phyloP scores from a whole-genome alignment of 2,888 invertebrate species.

The Folsomia manolachei region DNA sequence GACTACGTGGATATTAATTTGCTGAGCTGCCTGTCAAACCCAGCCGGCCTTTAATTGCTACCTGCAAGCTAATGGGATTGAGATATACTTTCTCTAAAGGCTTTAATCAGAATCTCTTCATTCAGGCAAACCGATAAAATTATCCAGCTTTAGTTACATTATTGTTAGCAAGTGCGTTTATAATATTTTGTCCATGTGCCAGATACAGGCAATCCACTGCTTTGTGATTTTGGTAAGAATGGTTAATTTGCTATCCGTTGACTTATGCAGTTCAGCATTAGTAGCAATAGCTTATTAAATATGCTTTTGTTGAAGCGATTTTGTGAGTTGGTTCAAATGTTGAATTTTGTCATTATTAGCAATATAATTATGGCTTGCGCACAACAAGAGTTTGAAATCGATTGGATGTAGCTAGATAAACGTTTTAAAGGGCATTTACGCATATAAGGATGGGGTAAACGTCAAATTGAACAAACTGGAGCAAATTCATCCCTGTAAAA shows the following conservation, averaged over 20 bases:
- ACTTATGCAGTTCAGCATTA: not conserved
- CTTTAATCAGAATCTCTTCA: too few relatives aligned
- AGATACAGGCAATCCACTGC: too few relatives aligned
- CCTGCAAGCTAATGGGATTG: slow-evolving; percentile 9
- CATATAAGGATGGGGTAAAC: not conserved
- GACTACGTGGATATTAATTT: not conserved
- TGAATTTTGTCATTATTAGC: not conserved
- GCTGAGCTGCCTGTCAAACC: slow-evolving; percentile 11
- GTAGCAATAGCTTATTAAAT: not conserved
- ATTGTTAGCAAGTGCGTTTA: not conserved
- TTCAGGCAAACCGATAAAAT: not conserved
- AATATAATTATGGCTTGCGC: not conserved
- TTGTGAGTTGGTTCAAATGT: not conserved
- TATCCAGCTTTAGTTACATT: not conserved
- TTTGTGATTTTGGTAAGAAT: not conserved
- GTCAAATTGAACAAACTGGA: not conserved
- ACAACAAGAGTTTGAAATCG: too few relatives aligned
- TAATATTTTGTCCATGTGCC: not conserved
- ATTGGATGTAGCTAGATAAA: too few relatives aligned
- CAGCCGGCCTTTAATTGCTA: slow-evolving; percentile 20
- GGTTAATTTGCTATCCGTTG: not conserved
- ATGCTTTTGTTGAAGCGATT: not conserved
- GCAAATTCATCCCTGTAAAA: too few relatives aligned
- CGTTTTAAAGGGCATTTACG: not conserved
- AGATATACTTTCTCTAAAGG: too few relatives aligned